Conservation (phyloP, 2,888 invertebrate species). For the Tanytarsus gracilentus region DNA sequence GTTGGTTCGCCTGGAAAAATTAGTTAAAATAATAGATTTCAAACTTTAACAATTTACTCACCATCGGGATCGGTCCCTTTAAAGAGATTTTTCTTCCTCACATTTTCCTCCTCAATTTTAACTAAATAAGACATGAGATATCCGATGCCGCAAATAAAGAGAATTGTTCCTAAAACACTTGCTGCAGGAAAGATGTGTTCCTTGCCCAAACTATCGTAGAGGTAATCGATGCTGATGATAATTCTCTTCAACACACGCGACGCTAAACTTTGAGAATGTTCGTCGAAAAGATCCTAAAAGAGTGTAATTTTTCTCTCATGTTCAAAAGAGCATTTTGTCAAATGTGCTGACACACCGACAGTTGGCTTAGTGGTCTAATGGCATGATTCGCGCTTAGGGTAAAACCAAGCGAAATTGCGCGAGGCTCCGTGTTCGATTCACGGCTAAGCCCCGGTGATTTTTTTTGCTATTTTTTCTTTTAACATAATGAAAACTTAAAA, state of each 20-base stretch:
- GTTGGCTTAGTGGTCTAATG: conserved; percentile 49
- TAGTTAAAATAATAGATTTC: conserved; percentile 30
- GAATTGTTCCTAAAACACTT: conserved; percentile 67
- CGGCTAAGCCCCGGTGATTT: conserved; percentile 48
- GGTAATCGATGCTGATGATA: conserved; percentile 58
- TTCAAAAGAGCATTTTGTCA: conserved; percentile 14
- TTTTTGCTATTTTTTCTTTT: conserved; percentile 31
- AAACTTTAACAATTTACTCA: conserved; percentile 30
- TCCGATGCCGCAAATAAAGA: conserved; percentile 68
- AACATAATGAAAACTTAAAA: background rate
- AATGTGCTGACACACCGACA: conserved; percentile 30
- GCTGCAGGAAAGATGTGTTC: conserved; percentile 71
- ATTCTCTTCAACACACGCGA: conserved; percentile 58
- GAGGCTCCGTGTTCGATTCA: conserved; percentile 56
- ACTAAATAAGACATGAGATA: conserved; percentile 80
- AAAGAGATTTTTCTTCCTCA: conserved; percentile 35
- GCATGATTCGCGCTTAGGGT: conserved; percentile 55
- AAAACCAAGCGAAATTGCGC: too few relatives aligned
- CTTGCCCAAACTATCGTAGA: conserved; percentile 61
- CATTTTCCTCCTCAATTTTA: conserved; percentile 42
- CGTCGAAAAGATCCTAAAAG: conserved; percentile 63
- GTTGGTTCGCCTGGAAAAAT: conserved; percentile 30
- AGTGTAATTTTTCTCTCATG: conserved; percentile 16
- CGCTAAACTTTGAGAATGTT: conserved; percentile 63
- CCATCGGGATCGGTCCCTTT: conserved; percentile 37